Evolutionary conservation across 2,888 invertebrate species (phyloP).

Genomic region (Ganaspis brasiliensis): DNA sequence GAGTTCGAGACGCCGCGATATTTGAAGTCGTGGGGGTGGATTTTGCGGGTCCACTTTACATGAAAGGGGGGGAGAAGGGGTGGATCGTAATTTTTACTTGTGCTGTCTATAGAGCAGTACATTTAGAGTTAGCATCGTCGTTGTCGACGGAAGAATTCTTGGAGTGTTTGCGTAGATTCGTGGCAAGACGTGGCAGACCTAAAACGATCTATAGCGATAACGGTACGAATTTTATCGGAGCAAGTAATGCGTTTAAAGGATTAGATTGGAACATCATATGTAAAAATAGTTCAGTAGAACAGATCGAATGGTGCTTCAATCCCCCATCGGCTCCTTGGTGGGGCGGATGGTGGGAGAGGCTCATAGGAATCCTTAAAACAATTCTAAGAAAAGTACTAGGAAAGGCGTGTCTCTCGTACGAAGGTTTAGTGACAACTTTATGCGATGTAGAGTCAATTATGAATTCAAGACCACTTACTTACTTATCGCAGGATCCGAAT

Average conservation of each 20-base stretch:
- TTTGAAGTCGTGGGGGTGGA: not conserved
- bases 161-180: conserved; percentile 47
- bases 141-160: too few species aligned
- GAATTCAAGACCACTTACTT: conserved; percentile 75
- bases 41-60: too few species aligned
- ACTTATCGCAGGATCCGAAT: conserved; percentile 53
- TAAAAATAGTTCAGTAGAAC: conserved; percentile 51
- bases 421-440: conserved; percentile 68
- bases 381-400: conserved; percentile 74
- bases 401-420: conserved; percentile 65
- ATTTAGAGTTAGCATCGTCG: conserved; percentile 57
- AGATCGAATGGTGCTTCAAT: conserved; percentile 73
- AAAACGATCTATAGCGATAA: conserved; percentile 75
- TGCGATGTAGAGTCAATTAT: conserved; percentile 71
- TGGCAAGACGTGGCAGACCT: conserved; percentile 62
- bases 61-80: too few species aligned
- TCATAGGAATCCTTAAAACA: conserved; percentile 75
- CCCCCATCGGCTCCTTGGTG: conserved; percentile 78
- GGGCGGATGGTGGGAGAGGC: conserved; percentile 79
- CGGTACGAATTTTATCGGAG: conserved; percentile 75
- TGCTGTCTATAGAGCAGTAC: conserved; percentile 54
- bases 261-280: conserved; percentile 66
- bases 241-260: conserved; percentile 62
- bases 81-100: conserved; percentile 25
- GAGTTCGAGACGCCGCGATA: not conserved